A percentile compares a stretch with the other conserved stretches of the same genome.
Evolutionary conservation across 2,797 vertebrate genomes (phyloP).

Genomic region (Urosaurus nigricauda): DNA sequence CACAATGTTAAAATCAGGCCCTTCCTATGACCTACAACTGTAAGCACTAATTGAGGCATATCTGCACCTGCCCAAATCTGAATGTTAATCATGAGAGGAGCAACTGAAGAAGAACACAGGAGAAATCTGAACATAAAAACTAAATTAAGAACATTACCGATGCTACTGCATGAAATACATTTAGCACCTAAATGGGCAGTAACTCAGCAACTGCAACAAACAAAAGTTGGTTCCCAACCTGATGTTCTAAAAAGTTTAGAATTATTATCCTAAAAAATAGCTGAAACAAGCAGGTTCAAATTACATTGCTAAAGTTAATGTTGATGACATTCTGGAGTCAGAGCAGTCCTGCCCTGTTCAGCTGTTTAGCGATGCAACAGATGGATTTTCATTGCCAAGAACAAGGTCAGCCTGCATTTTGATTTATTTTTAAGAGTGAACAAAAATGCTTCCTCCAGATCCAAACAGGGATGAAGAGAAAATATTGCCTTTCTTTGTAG

Average conservation of each 20-base stretch:
- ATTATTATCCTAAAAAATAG: conserved; percentile 34
- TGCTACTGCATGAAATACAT: neutral
- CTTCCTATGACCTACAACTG: neutral
- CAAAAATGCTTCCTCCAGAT: neutral
- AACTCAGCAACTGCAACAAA: conserved; percentile 12
- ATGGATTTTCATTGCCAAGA: conserved; percentile 9
- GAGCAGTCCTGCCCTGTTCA: conserved; percentile 35
- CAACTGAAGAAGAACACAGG: neutral
- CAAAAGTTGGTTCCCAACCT: neutral
- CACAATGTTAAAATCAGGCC: neutral
- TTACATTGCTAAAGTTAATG: conserved; percentile 16
- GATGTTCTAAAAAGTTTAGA: conserved; percentile 11
- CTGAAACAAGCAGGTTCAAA: conserved; percentile 29
- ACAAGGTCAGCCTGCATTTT: neutral
- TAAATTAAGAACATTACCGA: conserved; percentile 1
- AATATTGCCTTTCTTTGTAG: neutral
- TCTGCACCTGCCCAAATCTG: neutral
- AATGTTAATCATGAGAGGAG: neutral
- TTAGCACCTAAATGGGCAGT: neutral
- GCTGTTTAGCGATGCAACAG: conserved; percentile 53
- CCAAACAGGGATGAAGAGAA: neutral
- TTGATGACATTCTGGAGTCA: neutral
- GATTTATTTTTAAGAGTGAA: neutral
- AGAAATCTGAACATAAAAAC: conserved; percentile 7
- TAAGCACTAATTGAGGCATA: conserved; percentile 5